Base-by-base conservation (phyloP, 2,113 vertebrate genomes). In the rabbit (Oryctolagus cuniculus) region DNA sequence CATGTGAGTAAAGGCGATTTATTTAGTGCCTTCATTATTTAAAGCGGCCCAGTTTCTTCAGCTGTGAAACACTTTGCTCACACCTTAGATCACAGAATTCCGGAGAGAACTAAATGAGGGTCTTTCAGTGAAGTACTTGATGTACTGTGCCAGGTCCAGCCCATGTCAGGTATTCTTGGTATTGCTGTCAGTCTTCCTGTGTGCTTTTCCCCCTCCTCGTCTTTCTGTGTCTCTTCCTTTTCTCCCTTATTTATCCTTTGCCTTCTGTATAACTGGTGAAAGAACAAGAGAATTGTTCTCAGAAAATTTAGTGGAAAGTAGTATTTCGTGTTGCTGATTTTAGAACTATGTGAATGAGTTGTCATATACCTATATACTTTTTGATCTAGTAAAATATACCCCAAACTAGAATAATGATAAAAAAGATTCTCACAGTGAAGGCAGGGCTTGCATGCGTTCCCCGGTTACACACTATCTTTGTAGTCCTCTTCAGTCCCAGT, bases 11-110 rank as follows among this genome's bases (percentile, higher is more conserved):
- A 93, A 70, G 38, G 86, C 53, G 81, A 55, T 36, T 66, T 75
- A 70, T 64, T 69, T 69, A n/a, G 66, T 74, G 25, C 16, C 75
- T 92, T 74, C 80, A 70, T 69, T 80, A 44, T 61, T 61, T 93
- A 79, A 64, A 38, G 17, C 61, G 6, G 12, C 13, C 34, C 10
- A 16, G 29, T 81, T 44, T 80, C n/a, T 21, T 81, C 31, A 53
- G 55, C n/a, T 27, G 22, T 90, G 58, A 91, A 81, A 66, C n/a
- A 27, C 8, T 89, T 85, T 89, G 17, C 34, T 73, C 21, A 22
- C 31, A 11, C 29, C 24, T 73, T 55, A 85, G 24, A 44, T 87
- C 29, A 84, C 36, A 78, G 53, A 64, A 34, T 61, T 66, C 36
- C 1, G 6, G 9, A 6, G 22, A 81, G 22, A 89, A 53, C 58